Evolutionary conservation across 53 echinoderm and acorn worm species (phyloP), one percentile per base, ranked within the genome.

Genomic region (Actinopyga echinites): DNA sequence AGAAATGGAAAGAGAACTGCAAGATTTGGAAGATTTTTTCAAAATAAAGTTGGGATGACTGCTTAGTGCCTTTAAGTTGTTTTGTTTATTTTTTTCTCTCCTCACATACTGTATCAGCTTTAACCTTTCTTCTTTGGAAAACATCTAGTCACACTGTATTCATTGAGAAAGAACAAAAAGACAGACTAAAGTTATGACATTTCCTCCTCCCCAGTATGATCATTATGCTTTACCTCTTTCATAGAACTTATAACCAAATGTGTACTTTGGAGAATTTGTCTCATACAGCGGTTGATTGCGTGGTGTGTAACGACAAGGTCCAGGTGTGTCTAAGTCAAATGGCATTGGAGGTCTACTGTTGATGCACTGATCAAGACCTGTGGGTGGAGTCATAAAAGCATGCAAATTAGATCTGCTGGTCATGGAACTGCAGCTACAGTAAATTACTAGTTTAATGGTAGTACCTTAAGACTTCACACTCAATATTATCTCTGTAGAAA

Each of bases 311-410:
- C 42, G 66, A 49, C 96, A 93, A 36, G 96, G 96, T 53, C 96
- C 96, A 32, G 96, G 96, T 4, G 83, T 83, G 82, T 96, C 96
- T 1, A 96, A 87, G 90, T 96, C 96, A 85, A 89, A 91, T 69
- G 89, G 91, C 89, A 96, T 87, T 11, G 96, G 96, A 64, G 96
- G 96, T 75, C 96, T 84, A 65, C 96, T 96, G 77, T 96, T 96
- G 49, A 93, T 91, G 65, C 84, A 84, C 42, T 96, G 78, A 45
- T 96, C 93, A 40, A 93, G 85, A 43, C 65, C 96, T 96, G 63
- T 33, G 23, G 22, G 32, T 49, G 13, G 13, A 49, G 22, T 62
- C 2, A 62, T 24, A 24, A 62, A 21, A 0, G 7, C 17, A 49
- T 49, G 17, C 49, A 49, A 49, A 15, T 49, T 49, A 49, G 0